Conservation (phyloP, 1,140 invertebrate genomes). For the Ganaspis sp. region DNA sequence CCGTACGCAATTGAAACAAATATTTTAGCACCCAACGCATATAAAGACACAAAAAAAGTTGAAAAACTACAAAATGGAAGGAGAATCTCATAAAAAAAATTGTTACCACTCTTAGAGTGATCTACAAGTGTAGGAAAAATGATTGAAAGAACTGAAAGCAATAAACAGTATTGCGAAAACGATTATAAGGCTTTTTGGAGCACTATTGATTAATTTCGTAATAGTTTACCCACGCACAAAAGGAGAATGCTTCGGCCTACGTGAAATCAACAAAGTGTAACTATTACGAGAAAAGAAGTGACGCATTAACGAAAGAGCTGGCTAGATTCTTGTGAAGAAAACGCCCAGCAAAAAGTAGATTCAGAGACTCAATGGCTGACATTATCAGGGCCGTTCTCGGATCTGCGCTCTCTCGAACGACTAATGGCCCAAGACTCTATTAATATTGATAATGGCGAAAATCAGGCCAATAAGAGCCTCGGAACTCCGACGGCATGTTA, state of each 20-base stretch:
- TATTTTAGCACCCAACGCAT: too few species aligned
- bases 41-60: too few species aligned
- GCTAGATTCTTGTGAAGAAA: neutral
- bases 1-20: too few species aligned
- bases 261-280: neutral
- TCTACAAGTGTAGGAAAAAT: too few species aligned
- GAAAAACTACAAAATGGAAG: too few species aligned
- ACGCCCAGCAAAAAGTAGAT: neutral
- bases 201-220: neutral
- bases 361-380: neutral
- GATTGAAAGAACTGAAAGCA: too few species aligned
- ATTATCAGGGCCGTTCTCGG: constrained; percentile 25
- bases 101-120: too few species aligned
- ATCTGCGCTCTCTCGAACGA: constrained; percentile 45
- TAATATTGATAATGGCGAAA: constrained; percentile 67
- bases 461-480: constrained; percentile 65
- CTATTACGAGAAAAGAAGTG: neutral
- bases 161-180: too few species aligned
- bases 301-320: neutral
- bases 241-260: neutral
- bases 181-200: too few species aligned
- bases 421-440: constrained; percentile 66
- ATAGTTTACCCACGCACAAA: neutral
- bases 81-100: too few species aligned
- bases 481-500: constrained; percentile 35